Conservation (phyloP, 2,888 invertebrate species). For the Priocnemis perturbator region DNA sequence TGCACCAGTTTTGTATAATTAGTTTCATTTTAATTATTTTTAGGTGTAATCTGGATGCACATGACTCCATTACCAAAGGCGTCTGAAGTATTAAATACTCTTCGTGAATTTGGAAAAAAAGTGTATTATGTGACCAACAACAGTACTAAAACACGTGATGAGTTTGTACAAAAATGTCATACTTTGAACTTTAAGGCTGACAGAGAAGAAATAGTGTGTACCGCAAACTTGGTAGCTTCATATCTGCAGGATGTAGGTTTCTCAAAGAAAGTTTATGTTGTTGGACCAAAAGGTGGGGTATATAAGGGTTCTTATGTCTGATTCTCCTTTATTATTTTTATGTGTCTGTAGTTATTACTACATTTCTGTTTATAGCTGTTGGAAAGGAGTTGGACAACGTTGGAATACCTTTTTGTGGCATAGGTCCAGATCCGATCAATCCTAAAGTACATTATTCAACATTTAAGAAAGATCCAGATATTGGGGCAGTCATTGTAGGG, state of each 20-base stretch:
- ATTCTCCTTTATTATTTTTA: background rate
- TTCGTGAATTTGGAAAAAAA: slow-evolving; percentile 77
- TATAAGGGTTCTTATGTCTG: background rate
- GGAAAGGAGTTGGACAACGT: slow-evolving; percentile 78
- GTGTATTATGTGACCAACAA: slow-evolving; percentile 83
- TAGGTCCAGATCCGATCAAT: slow-evolving; percentile 53
- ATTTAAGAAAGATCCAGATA: slow-evolving; percentile 85
- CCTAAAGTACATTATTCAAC: slow-evolving; percentile 42
- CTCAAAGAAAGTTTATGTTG: slow-evolving; percentile 78
- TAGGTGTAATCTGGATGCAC: slow-evolving; percentile 78
- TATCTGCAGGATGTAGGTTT: slow-evolving; percentile 77
- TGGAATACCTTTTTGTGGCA: slow-evolving; percentile 77
- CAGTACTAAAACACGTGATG: slow-evolving; percentile 79
- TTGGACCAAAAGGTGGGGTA: slow-evolving; percentile 61
- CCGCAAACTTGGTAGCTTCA: slow-evolving; percentile 77
- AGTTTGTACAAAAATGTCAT: slow-evolving; percentile 78
- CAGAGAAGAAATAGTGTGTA: slow-evolving; percentile 79
- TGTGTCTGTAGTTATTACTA: background rate
- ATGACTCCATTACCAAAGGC: slow-evolving; percentile 75
- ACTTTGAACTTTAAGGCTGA: slow-evolving; percentile 72
- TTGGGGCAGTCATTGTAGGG: slow-evolving; percentile 96
- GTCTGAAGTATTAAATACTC: slow-evolving; percentile 75
- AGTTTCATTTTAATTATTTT: background rate
- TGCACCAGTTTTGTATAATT: background rate
- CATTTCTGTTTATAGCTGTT: slow-evolving; percentile 67